Evolutionary conservation across 2,113 vertebrate species (phyloP), one percentile per base, ranked within the genome.

Genomic region (Catharus fuscescens): DNA sequence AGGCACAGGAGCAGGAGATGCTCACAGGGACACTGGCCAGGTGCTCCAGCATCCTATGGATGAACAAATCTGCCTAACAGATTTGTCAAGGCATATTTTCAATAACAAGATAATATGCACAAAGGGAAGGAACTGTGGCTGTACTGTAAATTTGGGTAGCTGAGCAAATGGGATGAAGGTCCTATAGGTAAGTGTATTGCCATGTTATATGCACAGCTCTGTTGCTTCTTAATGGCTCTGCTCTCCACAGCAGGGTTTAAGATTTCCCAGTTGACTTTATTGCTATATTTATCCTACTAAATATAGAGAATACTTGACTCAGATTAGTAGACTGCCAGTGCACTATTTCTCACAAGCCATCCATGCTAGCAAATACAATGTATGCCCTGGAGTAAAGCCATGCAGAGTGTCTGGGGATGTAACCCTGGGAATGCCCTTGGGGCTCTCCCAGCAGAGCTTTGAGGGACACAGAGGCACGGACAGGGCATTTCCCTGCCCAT

Each of bases 271-370:
- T 84, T 56, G 91, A 61, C 76, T 94, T 87, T 91, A 47, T 15
- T 72, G 69, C 81, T 92, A 73, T 95, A 91, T 95, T 88, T 94
- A 91, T 86, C 77, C 44, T 86, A 67, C 92, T 88, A 94, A 91
- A 89, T 78, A 65, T 83, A 93, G 92, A 95, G 60, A 82, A 88
- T 74, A 88, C 92, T 95, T 90, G 86, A 94, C 88, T 82, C 57
- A 88, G 64, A 90, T 94, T 94, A 74, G 93, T 86, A 40, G 89
- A 90, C 82, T 84, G 77, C 38, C 88, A 94, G 85, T 74, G 67
- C 50, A 73, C 80, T 80, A 18, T 56, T 96, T 83, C 79, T 93
- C 89, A 67, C 61, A 67, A 89, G 78, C 66, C 50, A 67, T 42
- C 45, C 38, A 4, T 86, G 64, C 86, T 48, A 54, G 54, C 54